Base-by-base conservation (phyloP, 1,140 invertebrate genomes). In the Palaemon carinicauda region DNA sequence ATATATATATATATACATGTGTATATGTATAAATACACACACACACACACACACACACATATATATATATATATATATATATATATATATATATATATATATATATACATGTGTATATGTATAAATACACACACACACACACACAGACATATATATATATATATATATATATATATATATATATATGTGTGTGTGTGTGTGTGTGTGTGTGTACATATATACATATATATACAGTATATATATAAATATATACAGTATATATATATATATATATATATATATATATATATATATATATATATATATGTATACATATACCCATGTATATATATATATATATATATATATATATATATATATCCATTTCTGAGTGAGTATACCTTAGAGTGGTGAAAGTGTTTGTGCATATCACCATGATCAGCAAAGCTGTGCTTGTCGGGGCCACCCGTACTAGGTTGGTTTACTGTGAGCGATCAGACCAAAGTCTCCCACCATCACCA, bases 61-160 rank as follows among this genome's bases (percentile, higher is more conserved):
- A 60, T 10, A 60, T 10, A 60, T 10, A 60, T 10, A 60, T 10
- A 60, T 10, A n/a, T 60, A 60, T 60, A 60, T 60, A 60, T 60
- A 60, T 60, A 60, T 60, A 60, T 60, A 60, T 60, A 60, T 60
- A 60, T 60, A 60, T 60, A 60, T 60, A 60, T 60, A 60, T 60
- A 60, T 60, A 60, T 60, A 60, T 60, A 60, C 1, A 60, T 60
- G 17, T 60, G 17, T 60, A n/a, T 60, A 60, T 60, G 19, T 19
- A 60, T 60, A 60, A 21, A 15, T 60, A 60, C 3, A 60, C 19
- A 60, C n/a, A 60, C 19, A 60, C 19, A 60, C 19, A 60, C 19
- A 60, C 3, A 19, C 3, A 60, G 12, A 19, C 19, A 60, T 19
- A 60, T 19, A 60, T 60, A 60, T 19, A 60, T 60, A 60, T 60